Evolutionary conservation across 1,140 invertebrate species (phyloP).

Genomic region (Drosophila nigrodunni): DNA sequence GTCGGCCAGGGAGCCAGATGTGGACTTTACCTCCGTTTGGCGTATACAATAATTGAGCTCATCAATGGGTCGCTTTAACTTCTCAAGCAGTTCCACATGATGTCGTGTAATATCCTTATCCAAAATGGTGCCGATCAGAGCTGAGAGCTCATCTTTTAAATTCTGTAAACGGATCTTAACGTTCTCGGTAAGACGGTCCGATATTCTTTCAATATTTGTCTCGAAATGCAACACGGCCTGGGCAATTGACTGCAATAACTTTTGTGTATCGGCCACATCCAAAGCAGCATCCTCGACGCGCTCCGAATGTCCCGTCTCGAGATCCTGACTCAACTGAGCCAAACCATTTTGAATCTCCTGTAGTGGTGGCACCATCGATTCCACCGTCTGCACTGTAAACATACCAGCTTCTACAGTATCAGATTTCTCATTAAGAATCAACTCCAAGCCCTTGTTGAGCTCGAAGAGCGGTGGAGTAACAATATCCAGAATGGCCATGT

Average conservation of each 20-base stretch:
- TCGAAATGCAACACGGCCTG: slow-evolving; percentile 82
- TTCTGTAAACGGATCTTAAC: slow-evolving; percentile 60
- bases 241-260: slow-evolving; percentile 77
- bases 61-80: slow-evolving; percentile 76
- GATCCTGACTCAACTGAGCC: slow-evolving; percentile 79
- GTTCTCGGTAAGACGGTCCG: slow-evolving; percentile 55
- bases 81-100: slow-evolving; percentile 71
- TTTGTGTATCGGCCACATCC: slow-evolving; percentile 76
- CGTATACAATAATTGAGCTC: slow-evolving; percentile 83
- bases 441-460: slow-evolving; percentile 85
- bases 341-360: slow-evolving; percentile 86
- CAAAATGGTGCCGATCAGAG: slow-evolving; percentile 73
- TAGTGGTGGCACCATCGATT: slow-evolving; percentile 85
- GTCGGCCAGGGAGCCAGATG: slow-evolving; percentile 75
- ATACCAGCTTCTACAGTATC: slow-evolving; percentile 72
- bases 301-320: slow-evolving; percentile 66
- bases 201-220: slow-evolving; percentile 76
- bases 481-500: slow-evolving; percentile 85
- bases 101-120: slow-evolving; percentile 75
- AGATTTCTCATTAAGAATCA: slow-evolving; percentile 73
- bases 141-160: slow-evolving; percentile 76
- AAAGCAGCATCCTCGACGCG: slow-evolving; percentile 52
- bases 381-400: slow-evolving; percentile 84
- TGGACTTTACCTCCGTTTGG: slow-evolving; percentile 79
- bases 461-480: slow-evolving; percentile 85